These are phyloP conservation scores for Acrobasis consociella DNA, from an alignment of 2,888 invertebrate species.

Conservation along the genomic window DNA sequence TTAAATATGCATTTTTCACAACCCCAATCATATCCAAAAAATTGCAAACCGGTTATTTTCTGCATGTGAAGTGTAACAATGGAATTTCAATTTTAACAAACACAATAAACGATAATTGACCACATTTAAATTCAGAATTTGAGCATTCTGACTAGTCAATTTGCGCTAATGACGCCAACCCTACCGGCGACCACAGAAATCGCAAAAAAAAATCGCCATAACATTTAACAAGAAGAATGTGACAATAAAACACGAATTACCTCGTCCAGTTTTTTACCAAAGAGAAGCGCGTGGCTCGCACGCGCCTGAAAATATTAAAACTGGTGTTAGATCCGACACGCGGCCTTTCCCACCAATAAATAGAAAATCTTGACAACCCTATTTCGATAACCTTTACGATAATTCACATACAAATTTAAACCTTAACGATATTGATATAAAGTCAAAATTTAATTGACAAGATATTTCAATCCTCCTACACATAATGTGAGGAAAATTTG, in stretches of 20 bases:
- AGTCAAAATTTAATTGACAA: background rate
- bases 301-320: slow-evolving; percentile 79
- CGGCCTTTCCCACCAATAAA: slow-evolving; percentile 82
- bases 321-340: slow-evolving; percentile 82
- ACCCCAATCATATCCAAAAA: background rate
- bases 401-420: slow-evolving; percentile 34
- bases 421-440: background rate
- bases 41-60: background rate
- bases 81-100: slow-evolving; percentile 8
- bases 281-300: slow-evolving; percentile 67
- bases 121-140: slow-evolving; percentile 25
- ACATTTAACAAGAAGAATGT: slow-evolving; percentile 77
- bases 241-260: slow-evolving; percentile 80
- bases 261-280: slow-evolving; percentile 79
- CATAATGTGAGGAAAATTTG: slow-evolving; percentile 29
- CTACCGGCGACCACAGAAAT: slow-evolving; percentile 68
- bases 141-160: slow-evolving; percentile 53
- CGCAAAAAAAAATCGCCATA: slow-evolving; percentile 57
- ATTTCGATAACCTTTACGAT: slow-evolving; percentile 38
- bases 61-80: slow-evolving; percentile 11
- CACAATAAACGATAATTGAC: slow-evolving; percentile 21
- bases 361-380: slow-evolving; percentile 73
- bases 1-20: background rate
- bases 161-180: slow-evolving; percentile 63
- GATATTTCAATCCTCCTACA: background rate